A percentile compares a stretch with the other conserved stretches of the same genome.
phyloP scores from a whole-genome alignment of 2,888 invertebrate genomes.

The Zygothrica quintamaculata region DNA sequence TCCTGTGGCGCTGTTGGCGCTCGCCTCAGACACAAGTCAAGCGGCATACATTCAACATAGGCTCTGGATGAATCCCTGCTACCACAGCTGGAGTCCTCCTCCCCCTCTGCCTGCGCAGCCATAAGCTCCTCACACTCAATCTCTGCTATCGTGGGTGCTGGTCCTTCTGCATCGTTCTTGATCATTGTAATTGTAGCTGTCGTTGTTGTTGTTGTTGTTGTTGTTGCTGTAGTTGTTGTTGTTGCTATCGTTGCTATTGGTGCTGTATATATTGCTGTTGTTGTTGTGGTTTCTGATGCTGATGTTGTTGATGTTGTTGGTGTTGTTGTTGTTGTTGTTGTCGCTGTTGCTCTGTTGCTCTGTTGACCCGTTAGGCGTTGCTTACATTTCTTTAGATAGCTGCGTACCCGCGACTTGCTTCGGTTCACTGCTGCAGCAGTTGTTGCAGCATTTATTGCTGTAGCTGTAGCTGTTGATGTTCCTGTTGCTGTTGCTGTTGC shows the following conservation, averaged over 20 bases:
- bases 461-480: constrained; percentile 19
- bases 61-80: constrained; percentile 54
- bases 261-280: constrained; percentile 26
- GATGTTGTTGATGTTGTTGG: constrained; percentile 27
- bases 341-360: constrained; percentile 56
- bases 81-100: constrained; percentile 54
- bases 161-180: constrained; percentile 35
- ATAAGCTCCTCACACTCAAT: constrained; percentile 33
- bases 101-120: constrained; percentile 27
- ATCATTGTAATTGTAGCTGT: constrained; percentile 46
- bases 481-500: constrained; percentile 25
- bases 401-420: constrained; percentile 84
- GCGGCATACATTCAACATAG: constrained; percentile 60
- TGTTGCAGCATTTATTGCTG: constrained; percentile 17
- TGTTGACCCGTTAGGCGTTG: constrained; percentile 83
- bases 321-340: constrained; percentile 30
- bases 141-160: constrained; percentile 38
- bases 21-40: constrained; percentile 57
- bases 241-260: constrained; percentile 23
- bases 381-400: constrained; percentile 84
- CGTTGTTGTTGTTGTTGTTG: constrained; percentile 25
- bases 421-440: constrained; percentile 63
- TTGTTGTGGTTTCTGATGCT: constrained; percentile 37
- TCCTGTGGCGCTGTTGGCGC: constrained; percentile 56
- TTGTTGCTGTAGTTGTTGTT: constrained; percentile 12